Percentiles rank a stretch among this genome's conserved stretches.
Evolutionary conservation across 2,113 vertebrate species (phyloP).

Genomic region (Pelobates fuscus): DNA sequence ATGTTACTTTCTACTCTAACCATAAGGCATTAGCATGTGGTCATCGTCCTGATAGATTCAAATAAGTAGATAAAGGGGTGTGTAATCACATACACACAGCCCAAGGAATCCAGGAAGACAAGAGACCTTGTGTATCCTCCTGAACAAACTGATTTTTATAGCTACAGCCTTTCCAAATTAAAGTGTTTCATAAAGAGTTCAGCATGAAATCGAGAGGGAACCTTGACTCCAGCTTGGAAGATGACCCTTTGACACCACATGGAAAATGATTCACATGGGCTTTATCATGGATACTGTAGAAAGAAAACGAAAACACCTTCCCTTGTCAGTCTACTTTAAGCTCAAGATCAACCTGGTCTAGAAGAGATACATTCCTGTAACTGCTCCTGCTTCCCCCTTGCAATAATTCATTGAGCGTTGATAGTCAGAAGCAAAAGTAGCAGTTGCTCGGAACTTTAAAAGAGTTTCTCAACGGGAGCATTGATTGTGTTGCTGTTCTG

Average conservation of each 20-base stretch:
- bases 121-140: neutral
- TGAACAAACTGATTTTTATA: slow-evolving; percentile 15
- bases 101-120: too few species aligned
- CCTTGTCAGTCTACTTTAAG: neutral
- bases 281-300: neutral
- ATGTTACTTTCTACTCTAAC: too few species aligned
- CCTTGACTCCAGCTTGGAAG: slow-evolving; percentile 1
- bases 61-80: too few species aligned
- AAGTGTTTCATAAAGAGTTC: slow-evolving; percentile 24
- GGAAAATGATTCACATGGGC: neutral
- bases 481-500: neutral
- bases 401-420: slow-evolving; percentile 11
- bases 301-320: neutral
- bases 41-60: too few species aligned
- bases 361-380: slow-evolving; percentile 1
- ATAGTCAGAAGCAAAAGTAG: neutral
- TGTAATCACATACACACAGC: too few species aligned
- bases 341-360: neutral
- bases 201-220: slow-evolving; percentile 9
- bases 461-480: neutral
- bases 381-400: neutral
- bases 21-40: too few species aligned
- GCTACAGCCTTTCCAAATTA: slow-evolving; percentile 29
- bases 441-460: neutral
- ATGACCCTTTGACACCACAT: neutral